Base-by-base conservation (phyloP, 2,113 vertebrate genomes). In the Asarcornis scutulata region DNA sequence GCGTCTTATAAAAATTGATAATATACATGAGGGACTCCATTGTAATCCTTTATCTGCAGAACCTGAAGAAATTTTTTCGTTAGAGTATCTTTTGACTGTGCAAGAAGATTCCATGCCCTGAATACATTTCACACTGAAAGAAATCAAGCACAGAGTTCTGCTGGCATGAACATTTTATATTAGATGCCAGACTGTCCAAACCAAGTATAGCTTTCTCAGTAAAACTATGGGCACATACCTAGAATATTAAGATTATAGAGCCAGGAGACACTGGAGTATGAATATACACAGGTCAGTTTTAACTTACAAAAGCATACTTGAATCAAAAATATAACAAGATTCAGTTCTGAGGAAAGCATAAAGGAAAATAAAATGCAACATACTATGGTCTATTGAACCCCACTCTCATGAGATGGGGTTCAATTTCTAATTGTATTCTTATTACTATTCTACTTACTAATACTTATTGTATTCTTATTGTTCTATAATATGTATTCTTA, bases 21-120 rank as follows among this genome's bases (percentile, higher is more conserved):
- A 89, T 42, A 56, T 32, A 84, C 81, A 64, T 72, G 29, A 83
- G 79, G 86, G 60, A 46, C 13, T 81, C 12, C 13, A 2, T 52
- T 91, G 59, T 88, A 83, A 95, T 80, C 38, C 58, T 66, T 91
- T 95, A 83, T 91, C 77, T 83, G 48, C 44, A 82, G 81, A 85
- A 97, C 55, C 62, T 76, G 87, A 85, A 95, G 36, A 82, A 80
- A 23, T 36, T 52, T 38, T 91, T 96, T 89, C 17, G 15, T 80
- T 80, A 50, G 71, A 91, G 36, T 86, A 67, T 88, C 63, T 85
- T 94, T 90, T 55, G 34, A 44, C 48, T 77, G 44, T 91, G 38
- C 27, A 91, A 93, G 95, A 94, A 86, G 7, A 29, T 81, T 88
- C 91, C 17, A 38, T 67, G 67, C 36, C 82, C 85, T 90, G 85